Evolutionary conservation across 2,888 invertebrate genomes (phyloP).

Genomic region (Ochropleura leucogaster): DNA sequence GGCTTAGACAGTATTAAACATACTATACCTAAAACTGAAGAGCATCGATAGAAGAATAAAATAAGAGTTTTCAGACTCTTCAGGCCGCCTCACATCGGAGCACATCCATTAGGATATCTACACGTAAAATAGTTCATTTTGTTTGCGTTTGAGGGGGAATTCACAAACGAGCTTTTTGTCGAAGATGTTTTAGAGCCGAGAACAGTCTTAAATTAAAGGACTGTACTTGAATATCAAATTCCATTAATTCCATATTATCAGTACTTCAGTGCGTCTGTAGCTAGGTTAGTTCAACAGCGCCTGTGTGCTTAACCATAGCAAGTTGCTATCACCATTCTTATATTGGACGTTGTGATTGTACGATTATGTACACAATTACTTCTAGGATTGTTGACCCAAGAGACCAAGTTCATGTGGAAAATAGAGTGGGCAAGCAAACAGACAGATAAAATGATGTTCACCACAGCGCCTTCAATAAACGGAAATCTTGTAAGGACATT

Average conservation of each 20-base stretch:
- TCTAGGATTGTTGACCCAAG: too few species aligned
- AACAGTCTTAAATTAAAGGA: background rate
- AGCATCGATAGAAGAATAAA: too few species aligned
- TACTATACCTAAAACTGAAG: background rate
- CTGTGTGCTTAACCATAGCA: constrained; percentile 17
- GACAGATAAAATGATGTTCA: background rate
- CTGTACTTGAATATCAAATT: background rate
- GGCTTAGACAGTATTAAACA: background rate
- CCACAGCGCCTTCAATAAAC: background rate
- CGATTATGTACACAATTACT: too few species aligned
- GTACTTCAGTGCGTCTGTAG: background rate
- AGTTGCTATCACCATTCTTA: background rate
- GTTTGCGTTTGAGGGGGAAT: too few species aligned
- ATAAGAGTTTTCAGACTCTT: too few species aligned
- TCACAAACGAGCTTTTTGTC: too few species aligned
- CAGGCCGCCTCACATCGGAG: too few species aligned
- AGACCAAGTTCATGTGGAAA: background rate
- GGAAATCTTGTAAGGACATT: background rate
- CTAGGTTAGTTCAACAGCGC: background rate
- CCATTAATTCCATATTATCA: background rate
- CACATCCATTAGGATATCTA: too few species aligned
- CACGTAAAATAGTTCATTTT: too few species aligned
- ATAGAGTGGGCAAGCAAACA: background rate
- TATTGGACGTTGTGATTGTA: background rate
- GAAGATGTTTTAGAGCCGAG: too few species aligned